These are phyloP conservation scores for Ailurus styani DNA, from an alignment of 2,113 vertebrate genomes.

Conservation along the genomic window DNA sequence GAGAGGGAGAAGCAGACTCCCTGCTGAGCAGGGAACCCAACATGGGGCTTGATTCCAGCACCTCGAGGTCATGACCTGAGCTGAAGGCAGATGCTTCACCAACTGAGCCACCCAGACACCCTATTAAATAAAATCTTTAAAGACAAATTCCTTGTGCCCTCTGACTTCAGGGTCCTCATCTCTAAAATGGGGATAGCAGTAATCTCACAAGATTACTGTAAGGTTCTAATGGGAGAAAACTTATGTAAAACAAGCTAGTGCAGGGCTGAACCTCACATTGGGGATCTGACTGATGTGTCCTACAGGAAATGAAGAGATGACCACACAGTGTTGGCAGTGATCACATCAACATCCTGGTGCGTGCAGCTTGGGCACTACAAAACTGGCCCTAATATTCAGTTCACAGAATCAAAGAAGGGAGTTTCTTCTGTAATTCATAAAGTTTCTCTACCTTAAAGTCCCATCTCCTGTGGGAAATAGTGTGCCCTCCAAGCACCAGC, in stretches of 20 bases:
- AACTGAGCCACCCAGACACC: neutral
- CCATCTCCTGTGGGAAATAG: neutral
- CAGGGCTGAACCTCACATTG: neutral
- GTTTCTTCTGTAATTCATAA: neutral
- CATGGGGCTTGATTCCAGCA: no score
- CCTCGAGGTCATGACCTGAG: neutral
- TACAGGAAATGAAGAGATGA: fast-evolving
- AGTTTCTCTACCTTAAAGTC: neutral
- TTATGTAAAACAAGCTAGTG: neutral
- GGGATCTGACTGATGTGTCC: neutral
- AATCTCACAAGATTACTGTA: neutral
- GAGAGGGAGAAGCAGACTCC: neutral
- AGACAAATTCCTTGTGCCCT: neutral
- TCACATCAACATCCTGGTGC: fast-evolving
- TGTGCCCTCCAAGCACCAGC: neutral
- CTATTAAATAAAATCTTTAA: no score
- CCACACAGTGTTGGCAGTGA: fast-evolving
- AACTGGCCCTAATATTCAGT: fast-evolving
- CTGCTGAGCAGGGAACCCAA: neutral
- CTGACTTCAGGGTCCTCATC: neutral
- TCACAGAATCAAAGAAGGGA: neutral
- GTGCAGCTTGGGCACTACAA: fast-evolving
- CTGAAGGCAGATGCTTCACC: neutral
- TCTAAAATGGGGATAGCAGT: neutral
- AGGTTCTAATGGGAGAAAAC: neutral